Percentiles rank a stretch among this genome's conserved stretches.
These are phyloP conservation scores for Acrocephalus arundinaceus DNA, from an alignment of 2,113 vertebrate genomes.

Conservation along the genomic window DNA sequence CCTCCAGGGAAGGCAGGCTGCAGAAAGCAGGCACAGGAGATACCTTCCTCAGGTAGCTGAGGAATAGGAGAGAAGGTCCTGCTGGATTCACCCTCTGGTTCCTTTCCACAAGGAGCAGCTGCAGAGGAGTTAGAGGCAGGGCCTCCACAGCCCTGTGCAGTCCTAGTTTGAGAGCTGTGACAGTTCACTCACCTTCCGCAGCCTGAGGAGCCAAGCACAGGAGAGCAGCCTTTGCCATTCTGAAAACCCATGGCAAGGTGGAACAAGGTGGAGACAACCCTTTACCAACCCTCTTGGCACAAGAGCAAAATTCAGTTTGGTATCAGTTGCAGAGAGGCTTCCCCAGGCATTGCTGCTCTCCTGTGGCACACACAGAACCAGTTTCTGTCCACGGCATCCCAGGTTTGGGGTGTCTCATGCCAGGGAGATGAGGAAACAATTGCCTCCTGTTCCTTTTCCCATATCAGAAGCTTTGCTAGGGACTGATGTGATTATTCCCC, in stretches of 20 bases:
- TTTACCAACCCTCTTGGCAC: background rate
- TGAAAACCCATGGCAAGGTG: background rate
- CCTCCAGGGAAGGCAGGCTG: constrained; percentile 42
- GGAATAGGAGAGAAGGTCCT: background rate
- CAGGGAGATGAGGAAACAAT: background rate
- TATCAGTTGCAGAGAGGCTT: background rate
- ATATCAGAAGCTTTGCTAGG: background rate
- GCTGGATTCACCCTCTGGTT: background rate
- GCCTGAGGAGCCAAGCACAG: background rate
- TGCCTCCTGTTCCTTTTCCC: background rate
- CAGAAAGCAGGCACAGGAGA: constrained; percentile 12
- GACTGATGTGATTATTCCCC: background rate
- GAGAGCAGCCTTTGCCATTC: background rate
- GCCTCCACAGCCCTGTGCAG: background rate
- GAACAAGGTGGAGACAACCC: background rate
- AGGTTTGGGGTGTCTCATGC: background rate
- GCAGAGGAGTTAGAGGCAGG: background rate
- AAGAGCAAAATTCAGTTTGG: background rate
- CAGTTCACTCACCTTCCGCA: background rate
- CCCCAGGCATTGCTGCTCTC: background rate
- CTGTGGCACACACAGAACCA: background rate
- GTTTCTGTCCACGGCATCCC: background rate
- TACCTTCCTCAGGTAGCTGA: background rate
- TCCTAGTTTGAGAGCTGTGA: background rate
- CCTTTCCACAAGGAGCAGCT: background rate